Base-by-base conservation (phyloP, 2,888 invertebrate species). In the Cyrtodaria siliqua region DNA sequence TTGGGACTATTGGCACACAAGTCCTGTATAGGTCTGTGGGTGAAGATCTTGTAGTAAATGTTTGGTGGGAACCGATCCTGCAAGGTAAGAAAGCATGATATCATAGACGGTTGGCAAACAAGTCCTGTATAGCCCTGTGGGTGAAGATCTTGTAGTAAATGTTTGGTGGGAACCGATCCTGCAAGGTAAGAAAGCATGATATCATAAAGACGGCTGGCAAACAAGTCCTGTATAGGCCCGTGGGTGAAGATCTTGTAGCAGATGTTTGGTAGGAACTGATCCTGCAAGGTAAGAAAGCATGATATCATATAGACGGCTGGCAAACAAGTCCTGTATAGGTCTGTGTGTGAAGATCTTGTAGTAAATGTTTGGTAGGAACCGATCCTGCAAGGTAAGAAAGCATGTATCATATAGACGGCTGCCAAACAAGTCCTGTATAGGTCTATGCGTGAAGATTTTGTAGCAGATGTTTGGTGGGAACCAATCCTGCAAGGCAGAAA, bases 131-230 rank as follows among this genome's bases (percentile, higher is more conserved):
- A 14, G 92, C 92, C 42, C 92, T 82, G 57, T 92, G 91, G 14
- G 93, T 93, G 85, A 88, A 93, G 50, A 93, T 92, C 76, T 93
- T 93, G 87, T 93, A 93, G 85, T 92, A 93, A 53, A 93, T 92
- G 71, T 91, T 92, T 0, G 93, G 93, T 26, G 93, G 93, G 79
- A 93, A 93, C 49, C 88, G 79, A 9, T 90, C 89, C 92, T 93
- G 84, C 2, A 83, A 80, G n/a, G n/a, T n/a, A n/a, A n/a, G n/a
- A n/a, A n/a, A n/a, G 92, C 92, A 82, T 93, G 93, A 81, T 93
- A 90, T 71, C 91, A 91, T 3, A 93, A 4, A 93, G 93, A 71
- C 91, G 92, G 85, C 92, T 92, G 20, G 93, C 92, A 86, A 93
- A 91, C 79, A 93, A 52, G 77, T 93, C 93, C 55, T 89, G 87